Evolutionary conservation across 2,888 invertebrate genomes (phyloP), one percentile per base, ranked within the genome.

Genomic region (Idaea dimidiata): DNA sequence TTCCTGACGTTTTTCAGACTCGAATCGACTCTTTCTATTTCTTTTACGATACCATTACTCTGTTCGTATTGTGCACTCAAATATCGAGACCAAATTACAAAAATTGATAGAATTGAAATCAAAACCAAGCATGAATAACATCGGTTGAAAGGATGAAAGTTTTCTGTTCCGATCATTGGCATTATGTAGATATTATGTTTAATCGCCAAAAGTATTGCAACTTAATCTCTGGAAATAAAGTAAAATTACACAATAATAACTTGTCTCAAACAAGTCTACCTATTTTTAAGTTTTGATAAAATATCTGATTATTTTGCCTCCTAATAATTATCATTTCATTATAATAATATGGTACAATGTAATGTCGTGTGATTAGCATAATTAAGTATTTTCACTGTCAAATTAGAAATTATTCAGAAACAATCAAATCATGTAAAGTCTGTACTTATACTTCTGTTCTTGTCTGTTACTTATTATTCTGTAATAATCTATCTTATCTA

Each of bases 101-200:
- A 53, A 59, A 54, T 54, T 32, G 54, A 63, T 63, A 54, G 32
- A 58, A 58, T 43, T 5, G 43, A 43, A 0, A 33, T 17, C 14
- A 58, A 33, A 58, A 58, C 31, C 33, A 16, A n/a, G 17, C 17
- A 43, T 32, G 58, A 8, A 43, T 43, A 43, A 14, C 43, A 43
- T 43, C 43, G 43, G 43, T 43, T 43, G 43, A 43, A 43, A 43
- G 43, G 43, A 43, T 43, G 62, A 53, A 16, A 57, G 62, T 59
- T 59, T 56, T 43, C 56, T 57, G 31, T 17, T 4, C 6, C 8
- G 43, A 43, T 43, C 10, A 43, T 43, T 43, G 43, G 8, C 43
- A 43, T 43, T 43, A 43, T 43, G 43, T 8, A 32, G n/a, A n/a
- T n/a, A 32, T 32, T 1, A 14, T 43, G 43, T 8, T 43, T 10